Base-by-base conservation (phyloP, 2,113 vertebrate species). In the Zingel zingel region DNA sequence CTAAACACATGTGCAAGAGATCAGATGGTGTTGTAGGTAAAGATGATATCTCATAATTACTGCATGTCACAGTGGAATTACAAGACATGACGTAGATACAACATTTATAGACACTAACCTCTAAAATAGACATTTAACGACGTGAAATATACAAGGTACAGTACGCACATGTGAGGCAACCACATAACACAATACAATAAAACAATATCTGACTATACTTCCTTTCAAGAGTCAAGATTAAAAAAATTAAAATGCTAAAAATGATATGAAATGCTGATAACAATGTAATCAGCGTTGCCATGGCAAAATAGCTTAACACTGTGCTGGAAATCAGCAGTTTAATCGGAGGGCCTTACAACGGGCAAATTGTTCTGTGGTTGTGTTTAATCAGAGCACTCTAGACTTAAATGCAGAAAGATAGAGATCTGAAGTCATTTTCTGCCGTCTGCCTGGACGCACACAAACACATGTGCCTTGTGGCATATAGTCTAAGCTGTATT, bases 381-480 rank as follows among this genome's bases (percentile, higher is more conserved):
- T 84, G 91, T 94, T 93, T 94, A 94, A 94, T 94, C 94, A 94
- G 85, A 82, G 78, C 88, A 86, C 90, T 93, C 86, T 74, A 86
- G 91, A 93, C 91, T 92, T 92, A 93, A 93, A 93, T 50, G 85
- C 88, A 83, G 85, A 86, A 78, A 92, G 94, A 94, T 94, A 94
- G 45, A 84, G 84, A 94, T 94, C 94, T 91, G 87, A 57, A 92
- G 92, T 92, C 88, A 94, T 94, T 94, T 94, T 94, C 94, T 93
- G 94, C 94, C 90, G 94, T 94, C 94, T 94, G 93, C 92, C 82
- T 89, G 88, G 79, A 89, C 90, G 61, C 91, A 89, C 87, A 92
- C 84, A 94, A 93, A 94, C 93, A 93, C 91, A 93, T 94, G 93
- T 93, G 92, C 92, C 88, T 90, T 92, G 91, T 92, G 91, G 91